phyloP scores from a whole-genome alignment of 1,140 invertebrate genomes.

The Trachymyrmex septentrionalis region DNA sequence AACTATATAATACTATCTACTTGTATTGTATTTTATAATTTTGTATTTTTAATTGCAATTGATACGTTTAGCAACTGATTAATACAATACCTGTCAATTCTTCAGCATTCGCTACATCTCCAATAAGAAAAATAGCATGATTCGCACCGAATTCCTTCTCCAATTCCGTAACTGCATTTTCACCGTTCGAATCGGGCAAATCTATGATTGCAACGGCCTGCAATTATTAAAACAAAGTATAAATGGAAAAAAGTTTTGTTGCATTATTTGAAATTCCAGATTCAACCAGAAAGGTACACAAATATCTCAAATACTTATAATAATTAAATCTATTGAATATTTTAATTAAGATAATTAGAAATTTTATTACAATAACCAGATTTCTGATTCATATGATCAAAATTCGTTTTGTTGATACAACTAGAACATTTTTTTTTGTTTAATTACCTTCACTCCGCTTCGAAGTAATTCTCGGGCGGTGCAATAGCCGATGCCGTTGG shows the following conservation, averaged over 20 bases:
- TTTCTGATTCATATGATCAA: too few relatives aligned
- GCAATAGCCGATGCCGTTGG: constrained; percentile 85
- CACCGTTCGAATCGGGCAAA: constrained; percentile 64
- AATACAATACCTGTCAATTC: constrained; percentile 64
- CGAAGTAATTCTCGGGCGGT: constrained; percentile 84
- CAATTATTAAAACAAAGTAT: constrained; percentile 7
- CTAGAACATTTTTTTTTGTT: not conserved
- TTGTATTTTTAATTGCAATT: not conserved
- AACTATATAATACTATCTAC: not conserved
- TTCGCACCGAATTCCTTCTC: constrained; percentile 80
- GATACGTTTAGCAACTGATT: not conserved
- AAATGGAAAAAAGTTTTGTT: too few relatives aligned
- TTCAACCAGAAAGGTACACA: too few relatives aligned
- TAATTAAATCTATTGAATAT: too few relatives aligned
- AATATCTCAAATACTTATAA: too few relatives aligned
- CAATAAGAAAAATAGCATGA: constrained; percentile 78
- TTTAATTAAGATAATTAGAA: too few relatives aligned
- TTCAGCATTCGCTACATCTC: constrained; percentile 79
- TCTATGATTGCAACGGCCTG: constrained; percentile 68
- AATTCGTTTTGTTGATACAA: too few relatives aligned
- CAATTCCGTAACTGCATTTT: constrained; percentile 55
- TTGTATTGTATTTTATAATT: not conserved
- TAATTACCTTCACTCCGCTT: constrained; percentile 81
- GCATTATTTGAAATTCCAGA: too few relatives aligned
- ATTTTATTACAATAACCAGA: too few relatives aligned